Evolutionary conservation across 2,113 vertebrate genomes (phyloP).

Genomic region (Phasianus colchicus): DNA sequence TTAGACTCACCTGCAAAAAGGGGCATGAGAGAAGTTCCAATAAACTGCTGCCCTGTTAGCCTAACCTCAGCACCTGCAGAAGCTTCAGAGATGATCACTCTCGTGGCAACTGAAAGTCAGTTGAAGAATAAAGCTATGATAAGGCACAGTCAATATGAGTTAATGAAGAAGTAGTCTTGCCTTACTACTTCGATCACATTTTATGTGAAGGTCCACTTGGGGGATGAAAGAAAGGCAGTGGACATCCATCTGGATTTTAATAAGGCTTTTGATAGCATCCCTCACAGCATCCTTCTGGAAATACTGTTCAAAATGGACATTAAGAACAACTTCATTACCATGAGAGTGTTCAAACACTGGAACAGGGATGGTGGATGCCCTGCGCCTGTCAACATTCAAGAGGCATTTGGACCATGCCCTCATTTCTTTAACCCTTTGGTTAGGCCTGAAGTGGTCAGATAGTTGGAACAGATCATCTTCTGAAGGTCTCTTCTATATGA

Average conservation of each 20-base stretch:
- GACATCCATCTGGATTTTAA: background rate
- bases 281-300: background rate
- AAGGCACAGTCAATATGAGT: background rate
- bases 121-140: background rate
- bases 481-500: background rate
- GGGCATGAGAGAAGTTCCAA: background rate
- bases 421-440: background rate
- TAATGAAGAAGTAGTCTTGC: background rate
- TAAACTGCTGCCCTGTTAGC: background rate
- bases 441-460: background rate
- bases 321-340: background rate
- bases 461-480: background rate
- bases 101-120: background rate
- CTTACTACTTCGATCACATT: background rate
- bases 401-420: background rate
- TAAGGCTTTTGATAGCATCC: background rate
- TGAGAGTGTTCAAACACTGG: background rate
- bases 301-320: background rate
- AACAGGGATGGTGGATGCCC: background rate
- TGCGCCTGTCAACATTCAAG: background rate
- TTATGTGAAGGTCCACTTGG: background rate
- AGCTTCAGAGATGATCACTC: background rate
- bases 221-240: background rate
- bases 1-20: background rate
- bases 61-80: background rate